Base-by-base conservation (phyloP, 2,797 vertebrate genomes). In the Gallinago solitaria region DNA sequence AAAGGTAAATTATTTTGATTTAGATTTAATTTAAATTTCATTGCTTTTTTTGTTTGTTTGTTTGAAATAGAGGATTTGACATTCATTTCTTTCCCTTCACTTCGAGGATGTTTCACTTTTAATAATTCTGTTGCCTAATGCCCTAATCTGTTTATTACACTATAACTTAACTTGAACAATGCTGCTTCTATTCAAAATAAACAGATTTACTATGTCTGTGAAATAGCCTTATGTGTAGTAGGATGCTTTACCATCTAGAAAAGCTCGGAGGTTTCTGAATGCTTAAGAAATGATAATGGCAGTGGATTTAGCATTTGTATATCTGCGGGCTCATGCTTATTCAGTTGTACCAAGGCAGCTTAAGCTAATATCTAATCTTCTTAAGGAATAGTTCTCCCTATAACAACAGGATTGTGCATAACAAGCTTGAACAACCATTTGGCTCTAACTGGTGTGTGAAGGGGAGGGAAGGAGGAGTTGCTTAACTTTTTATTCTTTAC, bases 1-100 rank as follows among this genome's bases (percentile, higher is more conserved):
- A 86, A 97, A 98, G 98, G 97, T 98, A 98, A 98, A 98, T 98
- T 98, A 98, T 98, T 98, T 98, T 98, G 97, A 98, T 98, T 97
- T 98, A 98, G 97, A 98, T 98, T 98, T 97, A 93, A 97, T 98
- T 99, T 98, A 98, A 98, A 98, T 98, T 98, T 97, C 95, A 96
- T 98, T 98, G 93, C 69, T 39, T 96, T 93, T 98, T 97, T 53
- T 53, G 11, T 24, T 48, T 24, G 23, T 48, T 48, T 97, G 90
- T 95, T 94, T 95, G 94, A 87, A 97, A 91, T 68, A 89, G 83
- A 82, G 53, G 74, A 90, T 96, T 97, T 85, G 59, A 27, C 59
- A 82, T 93, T 93, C 6, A 70, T 95, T 95, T 94, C 10, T 87
- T 89, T 95, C 78, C 88, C 67, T 95, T 97, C 65, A 79, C 77